A percentile compares a stretch with the other conserved stretches of the same genome.
These are phyloP conservation scores for Aratinga solstitialis DNA, from an alignment of 2,797 vertebrate species.

Conservation along the genomic window DNA sequence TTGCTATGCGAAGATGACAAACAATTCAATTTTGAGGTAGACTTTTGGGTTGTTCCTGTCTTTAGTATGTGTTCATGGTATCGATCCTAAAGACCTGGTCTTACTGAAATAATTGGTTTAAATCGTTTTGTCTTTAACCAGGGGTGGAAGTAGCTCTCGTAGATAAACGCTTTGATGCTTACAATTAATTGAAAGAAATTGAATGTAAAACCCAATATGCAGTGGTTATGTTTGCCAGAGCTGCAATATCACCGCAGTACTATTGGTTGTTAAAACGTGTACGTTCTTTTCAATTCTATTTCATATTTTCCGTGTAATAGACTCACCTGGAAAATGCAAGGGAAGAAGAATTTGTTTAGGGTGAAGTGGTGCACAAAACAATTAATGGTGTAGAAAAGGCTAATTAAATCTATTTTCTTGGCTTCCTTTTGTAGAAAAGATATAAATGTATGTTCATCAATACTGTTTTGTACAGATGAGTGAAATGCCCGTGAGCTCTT, in stretches of 20 bases:
- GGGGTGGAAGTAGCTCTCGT: not conserved
- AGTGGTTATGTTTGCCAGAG: not conserved
- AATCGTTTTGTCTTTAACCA: not conserved
- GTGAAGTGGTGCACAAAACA: not conserved
- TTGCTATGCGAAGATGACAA: not conserved
- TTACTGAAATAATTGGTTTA: not conserved
- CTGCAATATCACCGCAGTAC: not conserved
- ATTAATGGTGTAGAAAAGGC: not conserved
- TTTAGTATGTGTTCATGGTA: not conserved
- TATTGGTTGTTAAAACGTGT: not conserved
- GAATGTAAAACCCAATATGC: not conserved
- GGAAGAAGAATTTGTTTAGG: not conserved
- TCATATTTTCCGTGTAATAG: not conserved
- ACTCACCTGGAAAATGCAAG: not conserved
- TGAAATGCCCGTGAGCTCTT: conserved; percentile 87
- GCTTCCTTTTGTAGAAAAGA: not conserved
- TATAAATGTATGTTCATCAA: not conserved
- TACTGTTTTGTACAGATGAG: conserved; percentile 80
- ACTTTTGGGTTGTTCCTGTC: not conserved
- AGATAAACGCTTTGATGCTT: not conserved
- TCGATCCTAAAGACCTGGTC: not conserved
- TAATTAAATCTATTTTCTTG: not conserved
- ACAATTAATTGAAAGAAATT: not conserved
- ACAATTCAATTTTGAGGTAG: not conserved
- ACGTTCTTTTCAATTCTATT: not conserved